These are phyloP conservation scores for Umimayanthus chanpuru DNA, from an alignment of 92 coral and sea anemone species.

Conservation along the genomic window DNA sequence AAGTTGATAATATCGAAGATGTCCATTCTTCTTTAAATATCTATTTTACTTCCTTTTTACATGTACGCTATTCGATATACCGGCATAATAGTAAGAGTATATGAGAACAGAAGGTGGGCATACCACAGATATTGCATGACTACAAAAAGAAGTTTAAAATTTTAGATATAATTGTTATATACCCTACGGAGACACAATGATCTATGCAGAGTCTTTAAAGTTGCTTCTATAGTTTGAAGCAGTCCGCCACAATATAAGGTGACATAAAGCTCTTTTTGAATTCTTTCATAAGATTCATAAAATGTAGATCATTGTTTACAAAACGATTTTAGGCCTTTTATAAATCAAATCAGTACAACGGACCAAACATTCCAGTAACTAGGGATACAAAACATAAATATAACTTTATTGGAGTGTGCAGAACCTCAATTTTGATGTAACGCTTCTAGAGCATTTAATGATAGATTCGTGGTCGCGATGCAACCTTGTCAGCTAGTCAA, in stretches of 20 bases:
- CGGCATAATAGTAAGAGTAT: not conserved
- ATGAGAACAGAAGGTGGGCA: not conserved
- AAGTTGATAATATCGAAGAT: too few species aligned
- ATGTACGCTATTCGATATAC: too few species aligned
- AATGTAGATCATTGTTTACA: not conserved
- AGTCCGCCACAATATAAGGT: not conserved
- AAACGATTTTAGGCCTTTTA: not conserved
- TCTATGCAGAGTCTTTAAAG: not conserved
- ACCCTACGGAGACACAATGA: not conserved
- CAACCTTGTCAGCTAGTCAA: not conserved
- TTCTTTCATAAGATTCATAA: too few species aligned
- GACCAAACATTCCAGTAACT: not conserved
- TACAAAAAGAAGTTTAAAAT: too few species aligned
- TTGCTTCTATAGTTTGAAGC: not conserved
- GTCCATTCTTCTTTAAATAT: too few species aligned
- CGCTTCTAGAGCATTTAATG: not conserved
- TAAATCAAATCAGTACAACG: not conserved
- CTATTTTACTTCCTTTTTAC: too few species aligned
- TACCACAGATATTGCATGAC: not conserved
- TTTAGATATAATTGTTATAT: too few species aligned
- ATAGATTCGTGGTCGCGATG: not conserved
- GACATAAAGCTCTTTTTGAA: not conserved
- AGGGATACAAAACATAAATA: not conserved
- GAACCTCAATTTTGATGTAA: not conserved
- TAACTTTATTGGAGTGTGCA: not conserved